A percentile compares a stretch with the other conserved stretches of the same genome.
These are phyloP conservation scores for Atlantisia rogersi DNA, from an alignment of 2,113 vertebrate species.

Conservation along the genomic window DNA sequence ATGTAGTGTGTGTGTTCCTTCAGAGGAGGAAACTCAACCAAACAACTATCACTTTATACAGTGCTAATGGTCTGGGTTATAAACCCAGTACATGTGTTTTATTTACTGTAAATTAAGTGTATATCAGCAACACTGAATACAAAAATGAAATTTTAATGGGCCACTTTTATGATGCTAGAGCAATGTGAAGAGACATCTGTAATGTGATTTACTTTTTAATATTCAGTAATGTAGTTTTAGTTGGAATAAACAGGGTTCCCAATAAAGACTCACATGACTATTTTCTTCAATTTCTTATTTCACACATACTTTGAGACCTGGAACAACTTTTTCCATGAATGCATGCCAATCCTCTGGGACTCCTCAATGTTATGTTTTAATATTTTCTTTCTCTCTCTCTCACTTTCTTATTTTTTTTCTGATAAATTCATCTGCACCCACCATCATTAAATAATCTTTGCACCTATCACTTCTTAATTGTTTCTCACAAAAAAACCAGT, in stretches of 20 bases:
- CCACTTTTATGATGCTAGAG: not conserved
- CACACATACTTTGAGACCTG: not conserved
- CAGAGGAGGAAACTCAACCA: not conserved
- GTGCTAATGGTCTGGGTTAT: not conserved
- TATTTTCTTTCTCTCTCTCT: not conserved
- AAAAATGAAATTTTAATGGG: not conserved
- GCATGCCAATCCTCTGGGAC: not conserved
- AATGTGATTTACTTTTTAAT: not conserved
- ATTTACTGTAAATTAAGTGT: not conserved
- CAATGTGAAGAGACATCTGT: not conserved
- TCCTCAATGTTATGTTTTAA: not conserved
- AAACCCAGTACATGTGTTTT: not conserved
- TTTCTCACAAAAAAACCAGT: not conserved
- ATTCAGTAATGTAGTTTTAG: conserved; percentile 2
- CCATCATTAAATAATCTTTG: not conserved
- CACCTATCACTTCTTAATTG: not conserved
- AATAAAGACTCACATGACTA: not conserved
- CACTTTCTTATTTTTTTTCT: too few relatives aligned
- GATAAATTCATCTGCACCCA: not conserved
- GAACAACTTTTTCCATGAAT: conserved; percentile 19
- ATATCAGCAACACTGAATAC: not conserved
- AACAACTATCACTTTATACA: not conserved
- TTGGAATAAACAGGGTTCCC: not conserved
- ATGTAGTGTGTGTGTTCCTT: not conserved
- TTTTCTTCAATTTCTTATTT: conserved; percentile 47